Conservation (phyloP, 1,140 invertebrate species). For the Saxidomus purpurata region DNA sequence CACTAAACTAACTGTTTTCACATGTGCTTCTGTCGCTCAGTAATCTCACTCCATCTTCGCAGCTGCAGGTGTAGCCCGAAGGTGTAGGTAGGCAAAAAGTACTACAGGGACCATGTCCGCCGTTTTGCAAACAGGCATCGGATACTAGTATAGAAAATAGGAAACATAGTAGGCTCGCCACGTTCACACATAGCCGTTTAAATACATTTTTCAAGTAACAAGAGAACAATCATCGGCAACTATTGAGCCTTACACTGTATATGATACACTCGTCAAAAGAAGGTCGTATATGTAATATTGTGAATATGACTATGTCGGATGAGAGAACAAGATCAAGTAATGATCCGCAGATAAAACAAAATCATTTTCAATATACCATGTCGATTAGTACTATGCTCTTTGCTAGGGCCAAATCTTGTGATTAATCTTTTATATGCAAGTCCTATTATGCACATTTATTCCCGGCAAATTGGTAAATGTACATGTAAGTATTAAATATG, state of each 20-base stretch:
- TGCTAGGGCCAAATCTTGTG: too few relatives aligned
- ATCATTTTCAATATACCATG: too few relatives aligned
- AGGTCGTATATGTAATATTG: background rate
- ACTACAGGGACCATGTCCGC: background rate
- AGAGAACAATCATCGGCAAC: background rate
- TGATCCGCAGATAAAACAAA: too few relatives aligned
- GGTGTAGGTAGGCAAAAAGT: background rate
- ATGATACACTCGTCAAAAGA: background rate
- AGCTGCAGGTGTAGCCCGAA: background rate
- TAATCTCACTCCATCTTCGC: background rate
- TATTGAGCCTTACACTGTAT: background rate
- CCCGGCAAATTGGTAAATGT: too few relatives aligned
- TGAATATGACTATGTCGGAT: too few relatives aligned
- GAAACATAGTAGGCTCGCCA: background rate
- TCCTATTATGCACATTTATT: too few relatives aligned
- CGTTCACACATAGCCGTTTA: too few relatives aligned
- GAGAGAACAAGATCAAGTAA: too few relatives aligned
- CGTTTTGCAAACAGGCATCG: background rate
- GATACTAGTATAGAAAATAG: background rate
- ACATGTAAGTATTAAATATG: too few relatives aligned
- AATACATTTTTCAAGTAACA: too few relatives aligned
- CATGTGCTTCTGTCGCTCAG: background rate
- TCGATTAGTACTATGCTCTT: too few relatives aligned
- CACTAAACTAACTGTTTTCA: background rate
- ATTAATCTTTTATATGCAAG: too few relatives aligned